Percentiles rank a stretch among this genome's conserved stretches.
phyloP scores from a whole-genome alignment of 2,113 vertebrate genomes.

The Xiphophorus couchianus region DNA sequence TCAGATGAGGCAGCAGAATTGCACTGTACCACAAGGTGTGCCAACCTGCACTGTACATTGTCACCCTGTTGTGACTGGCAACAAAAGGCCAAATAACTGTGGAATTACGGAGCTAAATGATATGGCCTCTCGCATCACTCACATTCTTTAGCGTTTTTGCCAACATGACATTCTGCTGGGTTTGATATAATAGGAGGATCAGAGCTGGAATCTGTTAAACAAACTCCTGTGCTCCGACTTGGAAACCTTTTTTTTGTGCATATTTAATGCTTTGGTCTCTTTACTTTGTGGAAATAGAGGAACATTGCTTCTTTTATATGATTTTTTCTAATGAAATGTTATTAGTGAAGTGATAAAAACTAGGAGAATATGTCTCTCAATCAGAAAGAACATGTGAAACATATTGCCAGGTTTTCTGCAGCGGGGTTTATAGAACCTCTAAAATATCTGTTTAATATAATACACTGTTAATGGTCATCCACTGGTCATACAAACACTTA shows the following conservation, averaged over 20 bases:
- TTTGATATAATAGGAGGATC: constrained; percentile 70
- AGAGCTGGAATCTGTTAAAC: constrained; percentile 70
- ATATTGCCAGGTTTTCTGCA: not conserved
- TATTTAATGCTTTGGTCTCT: not conserved
- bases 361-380: not conserved
- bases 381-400: not conserved
- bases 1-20: constrained; percentile 30
- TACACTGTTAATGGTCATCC: too few species aligned
- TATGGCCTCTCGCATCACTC: constrained; percentile 34
- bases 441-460: too few species aligned
- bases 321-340: not conserved
- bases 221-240: constrained; percentile 50
- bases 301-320: not conserved
- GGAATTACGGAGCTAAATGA: constrained; percentile 13
- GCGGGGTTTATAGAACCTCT: too few species aligned
- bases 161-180: constrained; percentile 51
- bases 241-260: constrained; percentile 47
- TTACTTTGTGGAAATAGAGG: not conserved
- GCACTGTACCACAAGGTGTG: not conserved
- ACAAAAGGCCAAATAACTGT: constrained; percentile 37
- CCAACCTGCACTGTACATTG: constrained; percentile 16
- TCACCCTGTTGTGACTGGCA: constrained; percentile 23
- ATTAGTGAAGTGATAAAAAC: not conserved
- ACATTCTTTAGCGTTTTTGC: constrained; percentile 64
- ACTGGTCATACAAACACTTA: too few species aligned